Percentiles rank a stretch among this genome's conserved stretches.
Evolutionary conservation across 2,797 vertebrate species (phyloP).

Genomic region (Margarornis squamiger): DNA sequence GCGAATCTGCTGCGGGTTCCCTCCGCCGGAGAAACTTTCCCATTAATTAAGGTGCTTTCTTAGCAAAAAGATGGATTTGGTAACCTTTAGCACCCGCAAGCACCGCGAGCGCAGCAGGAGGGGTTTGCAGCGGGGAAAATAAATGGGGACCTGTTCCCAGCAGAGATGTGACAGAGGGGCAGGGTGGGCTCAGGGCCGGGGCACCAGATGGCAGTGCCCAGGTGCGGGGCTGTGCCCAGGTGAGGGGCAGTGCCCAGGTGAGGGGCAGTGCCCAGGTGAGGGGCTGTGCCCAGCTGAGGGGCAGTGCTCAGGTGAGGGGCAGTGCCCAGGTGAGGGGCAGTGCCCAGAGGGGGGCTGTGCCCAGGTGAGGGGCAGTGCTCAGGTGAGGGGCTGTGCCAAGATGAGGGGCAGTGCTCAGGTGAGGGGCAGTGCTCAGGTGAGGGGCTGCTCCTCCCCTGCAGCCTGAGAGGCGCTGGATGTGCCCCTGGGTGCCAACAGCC

Average conservation of each 20-base stretch:
- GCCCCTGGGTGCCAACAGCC: rapidly evolving
- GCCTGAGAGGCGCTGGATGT: not conserved
- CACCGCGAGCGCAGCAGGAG: not conserved
- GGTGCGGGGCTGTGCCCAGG: too few relatives aligned
- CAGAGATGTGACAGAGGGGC: not conserved
- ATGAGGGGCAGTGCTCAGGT: too few relatives aligned
- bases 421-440: rapidly evolving
- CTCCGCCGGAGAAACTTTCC: not conserved
- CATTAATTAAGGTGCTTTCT: constrained; percentile 51
- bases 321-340: too few relatives aligned
- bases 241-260: too few relatives aligned
- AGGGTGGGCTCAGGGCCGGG: not conserved
- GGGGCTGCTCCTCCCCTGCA: rapidly evolving
- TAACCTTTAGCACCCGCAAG: constrained; percentile 42
- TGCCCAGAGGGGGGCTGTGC: too few relatives aligned
- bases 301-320: too few relatives aligned
- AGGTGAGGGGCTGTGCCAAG: too few relatives aligned
- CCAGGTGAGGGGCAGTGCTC: not conserved
- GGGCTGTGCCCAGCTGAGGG: not conserved
- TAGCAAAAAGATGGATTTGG: constrained; percentile 59
- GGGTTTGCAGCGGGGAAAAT: not conserved
- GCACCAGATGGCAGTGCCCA: too few relatives aligned
- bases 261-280: too few relatives aligned
- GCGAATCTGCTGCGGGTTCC: not conserved
- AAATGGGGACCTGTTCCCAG: not conserved